Evolutionary conservation across 2,888 invertebrate species (phyloP), one percentile per base, ranked within the genome.

Genomic region (Apoderus coryli): DNA sequence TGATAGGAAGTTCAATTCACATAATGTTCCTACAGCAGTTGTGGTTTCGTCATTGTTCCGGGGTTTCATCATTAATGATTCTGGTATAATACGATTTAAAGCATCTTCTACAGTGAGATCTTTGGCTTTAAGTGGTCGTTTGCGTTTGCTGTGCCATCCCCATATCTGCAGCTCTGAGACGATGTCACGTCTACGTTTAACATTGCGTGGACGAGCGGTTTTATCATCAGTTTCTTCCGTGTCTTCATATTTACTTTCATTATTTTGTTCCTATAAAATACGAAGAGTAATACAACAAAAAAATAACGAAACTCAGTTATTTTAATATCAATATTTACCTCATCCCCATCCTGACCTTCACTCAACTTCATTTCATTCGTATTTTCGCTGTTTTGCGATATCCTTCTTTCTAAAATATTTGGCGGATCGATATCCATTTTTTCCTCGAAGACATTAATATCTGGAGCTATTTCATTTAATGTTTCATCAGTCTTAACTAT

Each of bases 131-230:
- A 60, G 61, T 4, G 65, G 52, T 7, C 67, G 64, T 37, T 66
- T 63, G 11, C 70, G 50, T 43, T 67, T 74, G 30, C 64, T 65
- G 43, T 78, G 79, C 77, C 80, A 81, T 29, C 77, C 76, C 78
- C 81, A 79, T 43, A 76, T 75, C 44, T 79, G 73, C 12, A 82
- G 54, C 43, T 73, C 73, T 27, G 72, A 73, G 9, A 80, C 57
- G 15, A 76, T 73, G 54, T 77, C 79, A 22, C 80, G 70, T 36
- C 79, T 62, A n/a, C 80, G 60, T 42, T 79, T 68, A 10, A 41
- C 47, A 29, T 47, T 42, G 16, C 47, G 47, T 2, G 39, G 42
- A 40, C 56, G 53, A 28, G 47, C 46, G 22, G 39, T 38, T 35
- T 48, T 48, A 33, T 53, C 49, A 4, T 23, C 37, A 30, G 48